phyloP scores from a whole-genome alignment of 2,888 invertebrate genomes.

The Caenorhabditis sinica region DNA sequence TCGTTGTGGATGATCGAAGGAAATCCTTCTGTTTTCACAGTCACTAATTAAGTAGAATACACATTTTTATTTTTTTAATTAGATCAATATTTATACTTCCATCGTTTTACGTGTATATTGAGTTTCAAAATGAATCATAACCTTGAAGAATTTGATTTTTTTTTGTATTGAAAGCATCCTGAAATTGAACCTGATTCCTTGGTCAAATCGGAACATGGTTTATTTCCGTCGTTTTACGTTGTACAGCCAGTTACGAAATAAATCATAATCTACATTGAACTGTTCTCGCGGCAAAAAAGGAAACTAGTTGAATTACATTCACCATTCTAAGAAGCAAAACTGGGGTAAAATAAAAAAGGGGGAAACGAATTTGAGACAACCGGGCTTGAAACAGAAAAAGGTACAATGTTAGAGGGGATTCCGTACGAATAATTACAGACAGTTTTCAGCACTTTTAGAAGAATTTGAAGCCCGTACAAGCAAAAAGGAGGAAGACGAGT shows the following conservation, averaged over 20 bases:
- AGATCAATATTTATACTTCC: background rate
- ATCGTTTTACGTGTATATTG: background rate
- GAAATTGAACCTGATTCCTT: background rate
- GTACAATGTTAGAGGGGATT: background rate
- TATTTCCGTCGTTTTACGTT: constrained; percentile 44
- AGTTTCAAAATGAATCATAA: too few relatives aligned
- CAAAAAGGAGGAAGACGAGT: constrained; percentile 22
- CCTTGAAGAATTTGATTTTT: too few relatives aligned
- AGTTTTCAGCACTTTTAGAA: constrained; percentile 45
- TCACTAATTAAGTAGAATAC: constrained; percentile 27
- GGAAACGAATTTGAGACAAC: constrained; percentile 14
- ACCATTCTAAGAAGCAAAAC: constrained; percentile 44
- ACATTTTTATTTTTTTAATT: background rate
- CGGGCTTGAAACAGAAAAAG: constrained; percentile 24
- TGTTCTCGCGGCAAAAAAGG: background rate
- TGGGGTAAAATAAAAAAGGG: constrained; percentile 13
- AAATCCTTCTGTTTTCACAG: constrained; percentile 73
- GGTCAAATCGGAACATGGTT: background rate
- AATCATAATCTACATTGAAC: constrained; percentile 15
- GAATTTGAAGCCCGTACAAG: constrained; percentile 53
- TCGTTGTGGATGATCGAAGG: constrained; percentile 74
- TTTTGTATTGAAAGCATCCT: background rate
- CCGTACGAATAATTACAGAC: constrained; percentile 55
- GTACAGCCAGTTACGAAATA: constrained; percentile 12
- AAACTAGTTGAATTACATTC: constrained; percentile 56